Base-by-base conservation (phyloP, 1,140 invertebrate species). In the Papilio dardanus region DNA sequence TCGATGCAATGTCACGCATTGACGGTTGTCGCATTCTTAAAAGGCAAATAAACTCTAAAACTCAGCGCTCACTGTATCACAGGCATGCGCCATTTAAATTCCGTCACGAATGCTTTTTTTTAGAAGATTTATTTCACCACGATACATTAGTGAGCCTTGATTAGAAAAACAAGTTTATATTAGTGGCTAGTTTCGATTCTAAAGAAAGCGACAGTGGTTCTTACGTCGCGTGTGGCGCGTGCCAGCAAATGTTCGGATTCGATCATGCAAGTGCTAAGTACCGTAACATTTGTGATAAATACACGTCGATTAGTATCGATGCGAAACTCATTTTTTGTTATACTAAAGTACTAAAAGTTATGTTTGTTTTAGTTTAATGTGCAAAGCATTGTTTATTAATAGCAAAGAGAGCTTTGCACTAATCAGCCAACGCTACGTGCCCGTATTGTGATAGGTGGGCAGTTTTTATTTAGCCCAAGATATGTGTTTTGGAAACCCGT, bases 41-140 rank as follows among this genome's bases (percentile, higher is more conserved):
- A 62, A 62, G 54, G 54, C 24, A 62, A 62, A 62, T 62, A 62
- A 62, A 62, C 54, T 62, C 54, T 58, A 28, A 62, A 62, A 62
- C 54, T 62, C 16, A 28, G 50, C 50, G 50, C 10, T 12, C 21
- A 62, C 54, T 62, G 54, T 62, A 62, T 28, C 54, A 58, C 54
- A 30, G 24, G 21, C 24, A 62, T 62, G 54, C 21, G 24, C 54
- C 24, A 30, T 62, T 62, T 62, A 62, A 62, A 62, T 62, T 62
- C 54, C 54, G 24, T 62, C 54, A 62, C 54, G 54, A 62, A 62
- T 62, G 54, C 3, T 62, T 62, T 62, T 58, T 58, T 24, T 58
- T 42, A 46, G 21, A 30, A 62, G 54, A 62, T 30, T 30, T 62
- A 62, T 62, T 62, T 62, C 54, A 28, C 21, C 24, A 28, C 54